phyloP scores from a whole-genome alignment of 2,797 vertebrate genomes.

The Pygocentrus nattereri region DNA sequence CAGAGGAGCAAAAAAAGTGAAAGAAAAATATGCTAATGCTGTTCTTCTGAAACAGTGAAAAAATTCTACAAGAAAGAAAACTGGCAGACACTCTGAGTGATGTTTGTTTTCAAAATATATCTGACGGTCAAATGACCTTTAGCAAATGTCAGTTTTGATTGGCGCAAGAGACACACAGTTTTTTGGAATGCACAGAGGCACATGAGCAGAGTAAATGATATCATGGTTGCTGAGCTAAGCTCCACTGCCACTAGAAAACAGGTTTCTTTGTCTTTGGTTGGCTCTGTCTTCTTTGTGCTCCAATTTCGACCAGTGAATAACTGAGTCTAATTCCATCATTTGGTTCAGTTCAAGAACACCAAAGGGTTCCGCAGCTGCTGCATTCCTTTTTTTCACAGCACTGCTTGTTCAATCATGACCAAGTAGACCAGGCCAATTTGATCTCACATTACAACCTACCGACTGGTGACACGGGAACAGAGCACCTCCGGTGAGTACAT shows the following conservation, averaged over 20 bases:
- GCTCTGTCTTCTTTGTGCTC: conserved; percentile 6
- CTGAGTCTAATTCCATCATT: neutral
- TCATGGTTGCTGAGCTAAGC: neutral
- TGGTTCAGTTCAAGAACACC: neutral
- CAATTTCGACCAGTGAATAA: conserved; percentile 19
- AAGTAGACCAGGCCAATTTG: neutral
- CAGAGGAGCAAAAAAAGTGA: too few relatives aligned
- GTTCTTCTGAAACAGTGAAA: too few relatives aligned
- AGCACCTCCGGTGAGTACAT: neutral
- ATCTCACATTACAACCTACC: conserved; percentile 39
- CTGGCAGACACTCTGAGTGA: neutral
- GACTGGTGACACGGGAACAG: neutral
- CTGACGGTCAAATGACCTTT: neutral
- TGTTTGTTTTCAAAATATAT: neutral
- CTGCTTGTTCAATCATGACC: neutral
- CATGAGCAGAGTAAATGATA: conserved; percentile 26
- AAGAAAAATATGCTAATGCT: too few relatives aligned
- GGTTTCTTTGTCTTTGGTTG: conserved; percentile 28
- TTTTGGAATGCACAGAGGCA: conserved; percentile 31
- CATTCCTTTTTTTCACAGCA: neutral
- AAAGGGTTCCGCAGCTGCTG: neutral
- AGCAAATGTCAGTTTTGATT: neutral
- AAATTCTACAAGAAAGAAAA: neutral
- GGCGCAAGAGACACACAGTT: neutral
- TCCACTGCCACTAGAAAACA: conserved; percentile 7